These are phyloP conservation scores for Lepidocyrtoides sp. DNA, from an alignment of 2,888 invertebrate species.

Conservation along the genomic window DNA sequence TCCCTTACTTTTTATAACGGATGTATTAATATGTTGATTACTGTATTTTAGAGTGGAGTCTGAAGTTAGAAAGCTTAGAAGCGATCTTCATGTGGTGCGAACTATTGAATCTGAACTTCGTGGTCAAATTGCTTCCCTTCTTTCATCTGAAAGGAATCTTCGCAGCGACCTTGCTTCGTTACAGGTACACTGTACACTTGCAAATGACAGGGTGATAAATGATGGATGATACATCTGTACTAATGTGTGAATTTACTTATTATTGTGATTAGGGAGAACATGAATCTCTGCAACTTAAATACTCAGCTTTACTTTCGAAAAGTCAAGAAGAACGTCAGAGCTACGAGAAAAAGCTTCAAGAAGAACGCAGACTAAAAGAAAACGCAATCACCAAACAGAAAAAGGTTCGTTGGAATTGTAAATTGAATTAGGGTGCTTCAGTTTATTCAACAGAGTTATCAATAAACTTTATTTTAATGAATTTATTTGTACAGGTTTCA, in stretches of 20 bases:
- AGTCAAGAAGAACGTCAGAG: slow-evolving; percentile 85
- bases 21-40: too few relatives aligned
- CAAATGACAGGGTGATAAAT: not conserved
- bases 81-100: slow-evolving; percentile 84
- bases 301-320: slow-evolving; percentile 85
- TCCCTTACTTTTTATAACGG: too few relatives aligned
- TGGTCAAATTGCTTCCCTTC: slow-evolving; percentile 84
- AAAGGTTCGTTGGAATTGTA: slow-evolving; percentile 81
- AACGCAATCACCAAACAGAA: slow-evolving; percentile 85
- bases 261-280: slow-evolving; percentile 82
- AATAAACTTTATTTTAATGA: too few relatives aligned
- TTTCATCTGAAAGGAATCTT: slow-evolving; percentile 85
- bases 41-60: slow-evolving; percentile 37
- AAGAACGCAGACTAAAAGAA: slow-evolving; percentile 85
- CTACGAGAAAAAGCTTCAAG: slow-evolving; percentile 85
- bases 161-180: slow-evolving; percentile 84
- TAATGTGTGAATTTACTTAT: not conserved
- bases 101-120: slow-evolving; percentile 85
- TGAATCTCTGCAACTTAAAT: slow-evolving; percentile 85
- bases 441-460: too few relatives aligned
- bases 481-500: slow-evolving; percentile 84
- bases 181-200: slow-evolving; percentile 77
- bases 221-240: not conserved
- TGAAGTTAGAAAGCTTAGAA: slow-evolving; percentile 84
- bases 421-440: too few relatives aligned